These are phyloP conservation scores for Lasioglossum lativentre DNA, from an alignment of 2,888 invertebrate genomes.

Conservation along the genomic window DNA sequence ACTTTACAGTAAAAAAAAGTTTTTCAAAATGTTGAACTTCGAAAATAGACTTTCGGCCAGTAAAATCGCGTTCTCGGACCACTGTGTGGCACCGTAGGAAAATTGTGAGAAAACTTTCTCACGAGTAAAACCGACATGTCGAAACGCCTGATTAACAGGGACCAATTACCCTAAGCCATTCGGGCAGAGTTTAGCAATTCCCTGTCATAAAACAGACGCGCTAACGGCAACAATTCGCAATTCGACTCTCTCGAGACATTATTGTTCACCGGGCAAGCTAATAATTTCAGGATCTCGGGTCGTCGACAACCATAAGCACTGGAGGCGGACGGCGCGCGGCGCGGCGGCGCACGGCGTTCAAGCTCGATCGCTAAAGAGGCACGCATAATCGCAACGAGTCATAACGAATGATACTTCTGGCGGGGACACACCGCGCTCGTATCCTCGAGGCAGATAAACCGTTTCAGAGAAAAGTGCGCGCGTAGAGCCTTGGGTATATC, in stretches of 20 bases:
- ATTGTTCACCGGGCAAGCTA: not conserved
- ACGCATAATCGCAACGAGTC: not conserved
- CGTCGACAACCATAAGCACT: not conserved
- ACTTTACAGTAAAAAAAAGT: too few species aligned
- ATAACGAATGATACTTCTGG: conserved; percentile 1
- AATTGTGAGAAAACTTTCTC: not conserved
- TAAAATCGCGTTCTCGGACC: too few species aligned
- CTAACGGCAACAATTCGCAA: not conserved
- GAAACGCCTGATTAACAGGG: not conserved
- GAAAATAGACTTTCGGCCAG: too few species aligned
- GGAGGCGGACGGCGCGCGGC: not conserved
- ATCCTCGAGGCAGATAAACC: not conserved
- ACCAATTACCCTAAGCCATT: not conserved
- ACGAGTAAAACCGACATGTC: not conserved
- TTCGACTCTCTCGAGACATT: not conserved
- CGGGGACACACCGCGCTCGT: not conserved
- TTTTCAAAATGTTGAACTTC: too few species aligned
- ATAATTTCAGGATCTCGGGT: not conserved
- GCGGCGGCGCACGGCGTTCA: not conserved
- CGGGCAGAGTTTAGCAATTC: not conserved
- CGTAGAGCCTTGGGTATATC: not conserved
- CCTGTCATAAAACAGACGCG: not conserved
- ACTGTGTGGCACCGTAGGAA: too few species aligned
- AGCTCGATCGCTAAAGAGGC: not conserved
- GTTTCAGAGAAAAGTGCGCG: not conserved